Conservation (phyloP, 2,888 invertebrate species). For the Perithous albicinctus region DNA sequence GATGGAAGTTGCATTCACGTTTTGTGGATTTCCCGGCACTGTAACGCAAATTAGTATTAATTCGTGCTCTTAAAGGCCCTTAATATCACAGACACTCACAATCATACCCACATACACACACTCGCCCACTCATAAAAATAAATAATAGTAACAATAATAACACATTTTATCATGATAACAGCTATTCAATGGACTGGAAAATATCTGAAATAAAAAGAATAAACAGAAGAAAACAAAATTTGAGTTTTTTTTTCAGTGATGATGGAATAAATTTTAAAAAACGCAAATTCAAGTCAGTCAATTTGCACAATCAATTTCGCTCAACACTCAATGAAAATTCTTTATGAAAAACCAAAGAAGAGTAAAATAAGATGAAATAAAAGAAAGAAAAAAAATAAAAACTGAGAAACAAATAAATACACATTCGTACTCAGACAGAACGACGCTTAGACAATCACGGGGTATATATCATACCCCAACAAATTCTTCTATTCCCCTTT, state of each 20-base stretch:
- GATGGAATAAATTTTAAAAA: conserved; percentile 3
- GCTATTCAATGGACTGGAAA: conserved; percentile 24
- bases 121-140: conserved; percentile 63
- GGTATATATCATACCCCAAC: conserved; percentile 77
- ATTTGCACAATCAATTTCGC: conserved; percentile 8
- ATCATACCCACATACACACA: conserved; percentile 68
- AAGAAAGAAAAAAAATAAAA: too few relatives aligned
- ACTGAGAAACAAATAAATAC: conserved; percentile 28
- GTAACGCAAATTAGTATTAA: conserved; percentile 85
- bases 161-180: conserved; percentile 6
- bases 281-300: neutral
- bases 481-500: conserved; percentile 57
- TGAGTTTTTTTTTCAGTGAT: neutral
- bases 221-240: conserved; percentile 22
- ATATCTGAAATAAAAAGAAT: conserved; percentile 60
- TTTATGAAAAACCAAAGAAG: neutral
- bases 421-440: conserved; percentile 64
- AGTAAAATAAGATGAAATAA: conserved; percentile 11
- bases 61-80: conserved; percentile 46
- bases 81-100: conserved; percentile 71
- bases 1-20: conserved; percentile 94
- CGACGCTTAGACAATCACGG: conserved; percentile 72
- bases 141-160: conserved; percentile 49
- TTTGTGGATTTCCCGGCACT: conserved; percentile 99
- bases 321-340: neutral